phyloP scores from a whole-genome alignment of 2,113 vertebrate species.

The Pelecanus crispus region DNA sequence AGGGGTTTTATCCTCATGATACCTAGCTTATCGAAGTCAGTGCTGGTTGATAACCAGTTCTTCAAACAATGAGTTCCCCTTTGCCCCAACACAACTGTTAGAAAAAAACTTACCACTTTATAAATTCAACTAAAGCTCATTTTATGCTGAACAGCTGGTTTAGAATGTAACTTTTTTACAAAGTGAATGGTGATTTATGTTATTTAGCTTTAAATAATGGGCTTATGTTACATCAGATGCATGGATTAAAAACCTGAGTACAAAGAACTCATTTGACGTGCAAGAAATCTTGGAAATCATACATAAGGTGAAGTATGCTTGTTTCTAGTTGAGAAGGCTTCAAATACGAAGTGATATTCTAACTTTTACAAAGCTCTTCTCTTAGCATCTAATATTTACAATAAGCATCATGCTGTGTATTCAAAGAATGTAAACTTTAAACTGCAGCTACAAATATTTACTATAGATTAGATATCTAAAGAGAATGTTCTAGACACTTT shows the following conservation, averaged over 20 bases:
- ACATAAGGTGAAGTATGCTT: background rate
- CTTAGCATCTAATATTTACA: background rate
- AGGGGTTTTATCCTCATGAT: background rate
- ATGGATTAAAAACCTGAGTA: background rate
- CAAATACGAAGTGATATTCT: background rate
- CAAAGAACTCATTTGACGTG: background rate
- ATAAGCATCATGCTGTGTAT: background rate
- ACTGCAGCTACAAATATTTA: background rate
- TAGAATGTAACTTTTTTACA: background rate
- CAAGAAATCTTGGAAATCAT: background rate
- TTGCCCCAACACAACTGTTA: background rate
- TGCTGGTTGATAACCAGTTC: background rate
- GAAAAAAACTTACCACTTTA: background rate
- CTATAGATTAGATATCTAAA: background rate
- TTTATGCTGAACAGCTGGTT: background rate
- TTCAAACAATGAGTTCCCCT: background rate
- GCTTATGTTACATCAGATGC: background rate
- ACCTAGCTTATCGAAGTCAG: background rate
- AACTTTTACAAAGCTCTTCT: background rate
- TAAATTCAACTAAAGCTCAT: constrained; percentile 3
- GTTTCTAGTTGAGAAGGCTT: background rate
- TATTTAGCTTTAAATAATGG: background rate
- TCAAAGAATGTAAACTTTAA: background rate
- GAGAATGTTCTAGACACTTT: background rate
- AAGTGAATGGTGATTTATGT: background rate